phyloP scores from a whole-genome alignment of 2,113 vertebrate genomes.

The Oncorhynchus clarkii region DNA sequence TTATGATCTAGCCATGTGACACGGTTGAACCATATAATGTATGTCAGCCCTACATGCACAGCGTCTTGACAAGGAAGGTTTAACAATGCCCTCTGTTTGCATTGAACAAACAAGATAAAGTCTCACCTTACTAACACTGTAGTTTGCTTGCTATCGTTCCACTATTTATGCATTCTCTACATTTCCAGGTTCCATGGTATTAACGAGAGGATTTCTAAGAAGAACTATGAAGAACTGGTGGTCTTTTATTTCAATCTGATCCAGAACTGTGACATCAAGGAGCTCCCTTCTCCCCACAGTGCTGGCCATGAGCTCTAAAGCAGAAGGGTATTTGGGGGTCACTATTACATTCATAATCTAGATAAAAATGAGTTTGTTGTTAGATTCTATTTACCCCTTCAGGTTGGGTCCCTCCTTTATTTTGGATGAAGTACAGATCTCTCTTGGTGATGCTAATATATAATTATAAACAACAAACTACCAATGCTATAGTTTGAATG shows the following conservation, averaged over 20 bases:
- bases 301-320: constrained; percentile 79
- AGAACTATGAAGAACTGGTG: constrained; percentile 80
- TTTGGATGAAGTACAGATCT: too few species aligned
- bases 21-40: background rate
- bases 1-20: background rate
- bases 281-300: constrained; percentile 69
- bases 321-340: background rate
- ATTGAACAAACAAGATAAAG: too few species aligned
- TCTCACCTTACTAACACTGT: background rate
- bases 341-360: too few species aligned
- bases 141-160: background rate
- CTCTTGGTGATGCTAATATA: constrained; percentile 57
- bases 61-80: background rate
- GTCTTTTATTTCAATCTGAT: constrained; percentile 86
- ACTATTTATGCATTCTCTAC: background rate
- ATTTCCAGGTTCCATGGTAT: constrained; percentile 83
- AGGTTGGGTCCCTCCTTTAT: too few species aligned
- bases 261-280: constrained; percentile 82
- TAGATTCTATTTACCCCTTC: constrained; percentile 76
- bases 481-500: too few species aligned
- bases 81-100: background rate
- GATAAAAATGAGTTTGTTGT: constrained; percentile 66
- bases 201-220: constrained; percentile 88
- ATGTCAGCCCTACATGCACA: background rate
- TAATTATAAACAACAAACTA: too few species aligned